Evolutionary conservation across 2,113 vertebrate species (phyloP).

Genomic region (Hassar affinis): DNA sequence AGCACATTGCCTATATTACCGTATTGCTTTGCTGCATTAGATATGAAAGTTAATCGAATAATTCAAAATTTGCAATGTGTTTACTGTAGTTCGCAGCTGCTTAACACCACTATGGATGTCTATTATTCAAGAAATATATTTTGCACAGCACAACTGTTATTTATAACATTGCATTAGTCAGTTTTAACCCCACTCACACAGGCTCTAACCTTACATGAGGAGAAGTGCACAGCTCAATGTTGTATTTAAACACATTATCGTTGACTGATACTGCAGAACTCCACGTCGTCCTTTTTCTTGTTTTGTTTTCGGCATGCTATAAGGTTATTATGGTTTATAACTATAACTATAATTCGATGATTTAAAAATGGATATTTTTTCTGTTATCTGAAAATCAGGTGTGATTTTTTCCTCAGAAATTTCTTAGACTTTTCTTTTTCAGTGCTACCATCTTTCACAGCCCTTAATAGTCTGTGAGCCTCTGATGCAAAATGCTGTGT

Average conservation of each 20-base stretch:
- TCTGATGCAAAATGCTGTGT: background rate
- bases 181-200: background rate
- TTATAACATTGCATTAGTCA: background rate
- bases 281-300: background rate
- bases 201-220: background rate
- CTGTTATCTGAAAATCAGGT: background rate
- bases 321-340: background rate
- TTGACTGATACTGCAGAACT: too few relatives aligned
- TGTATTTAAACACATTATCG: background rate
- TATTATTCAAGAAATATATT: background rate
- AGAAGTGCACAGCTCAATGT: background rate
- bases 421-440: background rate
- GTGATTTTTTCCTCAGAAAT: too few relatives aligned
- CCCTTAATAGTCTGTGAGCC: background rate
- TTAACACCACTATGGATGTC: background rate
- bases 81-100: background rate
- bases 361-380: background rate
- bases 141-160: too few relatives aligned
- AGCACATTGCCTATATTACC: too few relatives aligned
- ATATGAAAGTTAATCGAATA: background rate
- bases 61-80: background rate
- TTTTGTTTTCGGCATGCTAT: background rate
- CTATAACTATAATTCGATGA: background rate
- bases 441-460: background rate
- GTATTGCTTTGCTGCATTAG: background rate